phyloP scores from a whole-genome alignment of 2,797 vertebrate species.

The Malurus splendens region DNA sequence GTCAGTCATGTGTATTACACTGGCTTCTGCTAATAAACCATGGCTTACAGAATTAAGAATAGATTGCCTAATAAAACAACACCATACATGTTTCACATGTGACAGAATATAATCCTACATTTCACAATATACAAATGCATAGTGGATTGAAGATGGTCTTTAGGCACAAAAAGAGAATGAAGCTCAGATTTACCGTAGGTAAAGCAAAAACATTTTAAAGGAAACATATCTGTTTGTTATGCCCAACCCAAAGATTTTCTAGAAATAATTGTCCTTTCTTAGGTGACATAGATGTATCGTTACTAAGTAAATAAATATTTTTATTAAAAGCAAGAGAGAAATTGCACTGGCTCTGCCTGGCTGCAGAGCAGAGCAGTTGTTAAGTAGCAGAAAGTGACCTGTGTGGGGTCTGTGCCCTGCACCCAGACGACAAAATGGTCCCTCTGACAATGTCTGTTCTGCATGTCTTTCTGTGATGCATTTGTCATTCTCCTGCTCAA shows the following conservation, averaged over 20 bases:
- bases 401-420: background rate
- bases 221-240: background rate
- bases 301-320: background rate
- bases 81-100: background rate
- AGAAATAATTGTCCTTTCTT: background rate
- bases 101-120: background rate
- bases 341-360: background rate
- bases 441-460: background rate
- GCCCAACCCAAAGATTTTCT: background rate
- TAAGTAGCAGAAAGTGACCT: background rate
- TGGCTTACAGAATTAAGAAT: background rate
- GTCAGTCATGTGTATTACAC: background rate
- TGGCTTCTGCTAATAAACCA: background rate
- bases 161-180: background rate
- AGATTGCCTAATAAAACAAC: background rate
- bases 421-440: background rate
- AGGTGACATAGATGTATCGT: background rate
- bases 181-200: background rate
- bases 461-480: fast-evolving
- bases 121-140: background rate
- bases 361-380: background rate
- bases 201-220: background rate
- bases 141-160: background rate
- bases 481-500: background rate
- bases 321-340: background rate